Base-by-base conservation (phyloP, 2,113 vertebrate genomes). In the Pygoscelis antarcticus region DNA sequence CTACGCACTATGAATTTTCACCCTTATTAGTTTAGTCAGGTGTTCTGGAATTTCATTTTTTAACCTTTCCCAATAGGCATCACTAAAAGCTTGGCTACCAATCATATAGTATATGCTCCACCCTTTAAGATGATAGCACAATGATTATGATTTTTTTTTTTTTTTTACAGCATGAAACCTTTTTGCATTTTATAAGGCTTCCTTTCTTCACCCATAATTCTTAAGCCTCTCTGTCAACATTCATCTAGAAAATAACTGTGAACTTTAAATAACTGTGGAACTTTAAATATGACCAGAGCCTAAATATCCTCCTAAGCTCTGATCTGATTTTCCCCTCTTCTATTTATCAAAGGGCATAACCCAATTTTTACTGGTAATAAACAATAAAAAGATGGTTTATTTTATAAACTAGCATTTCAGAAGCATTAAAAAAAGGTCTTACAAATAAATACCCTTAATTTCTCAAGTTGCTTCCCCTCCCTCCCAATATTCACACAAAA, bases 1-100 rank as follows among this genome's bases (percentile, higher is more conserved):
- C 42, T 9, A 0, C 0, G 8, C 42, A n/a, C 10, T 46, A 16
- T 0, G 2, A 47, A 66, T 64, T 54, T 47, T 27, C 66, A 58
- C 11, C 15, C 42, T 36, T 11, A 23, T 6, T 27, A 47, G 10
- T 23, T 36, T 34, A 25, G 16, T 46, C 20, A 40, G 38, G 11
- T 29, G 9, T 46, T 58, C 47, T 23, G n/a, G 42, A 54, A 71
- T 44, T 61, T 25, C 25, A 16, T 5, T 44, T 23, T 74, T 71
- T 26, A 60, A 11, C 32, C 23, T 69, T 60, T 83, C 52, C 54
- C 29, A 51, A 2, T 0, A 21, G 9, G 27, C 30, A 51, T 5
- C 20, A 51, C 25, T 22, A 34, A 42, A 42, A 92, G 14, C 25
- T 44, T 57, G 72, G 42, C 29, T 68, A 40, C 47, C 23, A 9